Base-by-base conservation (phyloP, 2,888 invertebrate genomes). In the Automeris io region DNA sequence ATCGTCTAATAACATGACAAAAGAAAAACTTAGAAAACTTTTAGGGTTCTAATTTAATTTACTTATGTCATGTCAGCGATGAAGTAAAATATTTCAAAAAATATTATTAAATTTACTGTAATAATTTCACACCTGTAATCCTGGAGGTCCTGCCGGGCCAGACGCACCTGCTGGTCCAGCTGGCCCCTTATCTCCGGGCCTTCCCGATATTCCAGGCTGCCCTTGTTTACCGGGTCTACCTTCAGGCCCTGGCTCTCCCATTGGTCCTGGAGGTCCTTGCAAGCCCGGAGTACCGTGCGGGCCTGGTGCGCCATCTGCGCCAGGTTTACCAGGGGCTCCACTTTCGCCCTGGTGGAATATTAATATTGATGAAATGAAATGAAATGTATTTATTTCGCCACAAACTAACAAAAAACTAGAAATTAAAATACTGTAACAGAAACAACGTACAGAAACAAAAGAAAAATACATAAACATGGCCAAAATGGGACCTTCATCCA, bases 181-280 rank as follows among this genome's bases (percentile, higher is more conserved):
- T 0, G 92, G 92, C 35, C 93, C 94, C 60, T 93, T 94, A 59
- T 94, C 94, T 13, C 94, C 95, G 12, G 90, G 88, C 46, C 93
- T 78, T 22, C 94, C 94, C 2, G 90, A 65, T 45, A 93, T 88
- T 32, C 94, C 94, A 0, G 91, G 89, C 23, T 90, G 89, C 2
- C 94, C 94, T 37, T 88, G 79, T 65, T 93, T 93, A 4, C 94
- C 93, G 0, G 90, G 72, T 1, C 90, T 75, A 3, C 91, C 91
- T 34, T 89, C 88, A 2, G 88, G 88, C 0, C 90, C 90, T 8
- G 80, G 78, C 43, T 87, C 87, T n/a, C 91, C 91, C 57, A 86
- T 74, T 1, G 88, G 88, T 9, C 94, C 93, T 3, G 88, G 88
- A 1, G 89, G 87, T 0, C 95, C 95, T 50, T 89, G 88, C 0